These are phyloP conservation scores for Dryobates pubescens DNA, from an alignment of 2,797 vertebrate species.

Conservation along the genomic window DNA sequence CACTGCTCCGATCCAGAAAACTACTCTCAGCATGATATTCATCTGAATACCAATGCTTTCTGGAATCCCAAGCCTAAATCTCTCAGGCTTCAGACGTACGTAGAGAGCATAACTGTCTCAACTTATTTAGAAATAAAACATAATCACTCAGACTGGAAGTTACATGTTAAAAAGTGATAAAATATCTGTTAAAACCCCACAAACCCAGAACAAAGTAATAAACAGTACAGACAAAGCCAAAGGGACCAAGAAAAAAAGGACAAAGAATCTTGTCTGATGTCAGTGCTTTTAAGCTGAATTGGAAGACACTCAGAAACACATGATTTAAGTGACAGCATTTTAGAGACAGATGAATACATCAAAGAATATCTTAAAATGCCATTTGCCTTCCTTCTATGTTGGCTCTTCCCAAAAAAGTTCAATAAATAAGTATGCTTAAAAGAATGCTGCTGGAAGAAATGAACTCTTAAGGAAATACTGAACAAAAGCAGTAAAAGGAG, in stretches of 20 bases:
- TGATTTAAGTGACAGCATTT: neutral
- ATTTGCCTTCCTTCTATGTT: neutral
- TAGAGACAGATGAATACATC: neutral
- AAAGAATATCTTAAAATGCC: neutral
- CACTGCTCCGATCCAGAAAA: conserved; percentile 2
- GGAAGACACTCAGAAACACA: neutral
- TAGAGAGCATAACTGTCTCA: neutral
- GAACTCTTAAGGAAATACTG: neutral
- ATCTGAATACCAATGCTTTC: neutral
- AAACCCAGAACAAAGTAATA: neutral
- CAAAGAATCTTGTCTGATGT: neutral
- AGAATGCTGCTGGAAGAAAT: neutral
- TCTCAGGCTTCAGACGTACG: neutral
- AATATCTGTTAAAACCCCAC: neutral
- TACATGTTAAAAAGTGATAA: neutral
- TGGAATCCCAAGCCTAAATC: neutral
- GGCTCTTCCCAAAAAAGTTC: neutral
- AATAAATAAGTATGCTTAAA: neutral
- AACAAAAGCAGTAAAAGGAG: neutral
- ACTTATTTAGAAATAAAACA: neutral
- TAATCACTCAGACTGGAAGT: neutral
- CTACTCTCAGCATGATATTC: neutral
- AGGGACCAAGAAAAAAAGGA: neutral
- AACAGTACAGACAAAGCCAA: neutral
- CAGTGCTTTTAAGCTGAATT: neutral